Evolutionary conservation across 1,140 invertebrate genomes (phyloP).

Genomic region (Luehdorfia chinensis): DNA sequence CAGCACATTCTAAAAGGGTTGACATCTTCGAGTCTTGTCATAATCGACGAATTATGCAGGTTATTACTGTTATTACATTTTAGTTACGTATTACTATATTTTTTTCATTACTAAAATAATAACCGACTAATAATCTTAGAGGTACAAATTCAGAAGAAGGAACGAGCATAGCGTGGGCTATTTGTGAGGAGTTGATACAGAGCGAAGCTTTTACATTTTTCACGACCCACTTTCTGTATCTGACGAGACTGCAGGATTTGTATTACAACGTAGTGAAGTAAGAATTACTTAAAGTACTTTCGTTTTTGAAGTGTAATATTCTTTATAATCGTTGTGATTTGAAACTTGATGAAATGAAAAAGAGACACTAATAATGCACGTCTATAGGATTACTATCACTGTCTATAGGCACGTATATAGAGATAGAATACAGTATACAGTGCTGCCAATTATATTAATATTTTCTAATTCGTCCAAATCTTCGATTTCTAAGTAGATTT

Average conservation of each 20-base stretch:
- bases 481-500: too few species aligned
- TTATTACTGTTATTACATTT: conserved; percentile 26
- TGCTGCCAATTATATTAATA: too few species aligned
- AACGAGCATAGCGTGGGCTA: conserved; percentile 87
- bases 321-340: too few species aligned
- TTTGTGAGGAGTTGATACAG: conserved; percentile 85
- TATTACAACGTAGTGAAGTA: conserved; percentile 90
- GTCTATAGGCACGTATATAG: too few species aligned
- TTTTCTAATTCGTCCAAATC: too few species aligned
- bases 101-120: too few species aligned
- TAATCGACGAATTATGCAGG: conserved; percentile 93
- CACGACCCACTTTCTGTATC: conserved; percentile 88
- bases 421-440: too few species aligned
- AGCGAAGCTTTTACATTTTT: conserved; percentile 87
- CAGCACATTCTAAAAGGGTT: conserved; percentile 86
- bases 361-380: too few species aligned
- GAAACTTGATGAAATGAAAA: too few species aligned
- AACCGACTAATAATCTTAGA: conserved; percentile 34
- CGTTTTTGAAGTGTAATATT: too few species aligned
- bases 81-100: conserved; percentile 10
- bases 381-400: too few species aligned
- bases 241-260: conserved; percentile 84
- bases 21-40: conserved; percentile 85
- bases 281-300: conserved; percentile 38
- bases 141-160: conserved; percentile 91